Evolutionary conservation across 2,113 vertebrate genomes (phyloP), one percentile per base, ranked within the genome.

Genomic region (Sylvilagus bachmani): DNA sequence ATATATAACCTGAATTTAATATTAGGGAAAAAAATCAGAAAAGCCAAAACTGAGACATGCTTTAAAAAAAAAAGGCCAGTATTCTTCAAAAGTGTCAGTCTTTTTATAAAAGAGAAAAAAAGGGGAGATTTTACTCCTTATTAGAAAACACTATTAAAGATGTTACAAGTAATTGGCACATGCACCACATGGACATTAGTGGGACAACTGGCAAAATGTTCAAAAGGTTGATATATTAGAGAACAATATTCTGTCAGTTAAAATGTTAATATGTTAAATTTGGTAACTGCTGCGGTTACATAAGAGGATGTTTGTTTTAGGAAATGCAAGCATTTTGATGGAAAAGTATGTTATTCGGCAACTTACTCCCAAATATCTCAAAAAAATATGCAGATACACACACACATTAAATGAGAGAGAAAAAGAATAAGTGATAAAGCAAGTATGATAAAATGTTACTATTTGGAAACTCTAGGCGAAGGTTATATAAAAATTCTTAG

Each of bases 1-100:
- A 83, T 24, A 96, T 0, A 75, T 38, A 94, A 70, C 21, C 38
- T 88, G 33, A 95, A 84, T 92, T 29, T 93, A 89, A 83, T 31
- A 75, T 29, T 80, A 91, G 91, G 33, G 69, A 67, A 81, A 94
- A 10, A 87, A 10, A 62, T 55, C 51, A 95, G 33, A 74, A 89
- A 90, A 80, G 67, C 6, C 13, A 33, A 44, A 81, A 83, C 13
- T 66, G 17, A 93, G 31, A 31, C 44, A 73, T 11, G 51, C 24
- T 80, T 66, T 75, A 62, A 69, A 74, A 81, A 95, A 84, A 21
- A 67, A 89, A 88, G 17, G 22, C 14, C 17, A 69, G 49, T 58
- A 75, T 36, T 80, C 90, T 86, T 86, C 55, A 21, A 58, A 96
- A 83, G 38, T 92, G 44, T 75, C 36, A 61, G 19, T 85, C 73